phyloP scores from a whole-genome alignment of 2,797 vertebrate genomes.

The Neosilurus hyrtlii region DNA sequence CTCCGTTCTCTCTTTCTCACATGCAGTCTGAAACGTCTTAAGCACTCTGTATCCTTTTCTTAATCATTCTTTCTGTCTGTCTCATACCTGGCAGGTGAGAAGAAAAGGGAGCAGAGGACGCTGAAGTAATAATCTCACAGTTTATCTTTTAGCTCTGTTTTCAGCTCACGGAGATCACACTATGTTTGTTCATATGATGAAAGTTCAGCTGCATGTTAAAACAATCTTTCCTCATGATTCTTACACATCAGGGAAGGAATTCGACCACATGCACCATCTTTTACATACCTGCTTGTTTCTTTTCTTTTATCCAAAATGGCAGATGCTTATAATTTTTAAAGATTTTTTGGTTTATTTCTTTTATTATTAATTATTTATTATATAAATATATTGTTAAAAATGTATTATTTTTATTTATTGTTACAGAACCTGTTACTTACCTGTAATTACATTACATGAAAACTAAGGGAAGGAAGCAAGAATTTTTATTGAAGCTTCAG shows the following conservation, averaged over 20 bases:
- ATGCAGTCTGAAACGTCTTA: slow-evolving; percentile 9
- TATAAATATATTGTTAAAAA: too few relatives aligned
- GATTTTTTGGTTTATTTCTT: too few relatives aligned
- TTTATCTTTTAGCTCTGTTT: slow-evolving; percentile 35
- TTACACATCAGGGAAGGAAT: not conserved
- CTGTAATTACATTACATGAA: too few relatives aligned
- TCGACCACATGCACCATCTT: not conserved
- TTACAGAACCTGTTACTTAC: too few relatives aligned
- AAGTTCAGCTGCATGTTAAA: slow-evolving; percentile 23
- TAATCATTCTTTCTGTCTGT: slow-evolving; percentile 12
- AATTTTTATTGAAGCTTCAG: too few relatives aligned
- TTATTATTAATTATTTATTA: too few relatives aligned
- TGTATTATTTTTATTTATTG: too few relatives aligned
- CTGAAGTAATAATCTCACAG: slow-evolving; percentile 22
- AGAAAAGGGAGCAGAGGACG: slow-evolving; percentile 2
- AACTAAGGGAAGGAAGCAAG: too few relatives aligned
- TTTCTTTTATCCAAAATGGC: not conserved
- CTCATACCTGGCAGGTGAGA: slow-evolving; percentile 2
- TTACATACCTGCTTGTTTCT: not conserved
- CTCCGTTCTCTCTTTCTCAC: slow-evolving; percentile 18
- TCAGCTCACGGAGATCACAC: slow-evolving; percentile 4
- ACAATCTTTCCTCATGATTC: not conserved
- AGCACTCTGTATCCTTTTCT: slow-evolving; percentile 14
- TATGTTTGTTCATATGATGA: slow-evolving; percentile 6
- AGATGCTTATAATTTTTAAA: too few relatives aligned